Conservation (phyloP, 2,113 vertebrate genomes). For the Balaenoptera acutorostrata region DNA sequence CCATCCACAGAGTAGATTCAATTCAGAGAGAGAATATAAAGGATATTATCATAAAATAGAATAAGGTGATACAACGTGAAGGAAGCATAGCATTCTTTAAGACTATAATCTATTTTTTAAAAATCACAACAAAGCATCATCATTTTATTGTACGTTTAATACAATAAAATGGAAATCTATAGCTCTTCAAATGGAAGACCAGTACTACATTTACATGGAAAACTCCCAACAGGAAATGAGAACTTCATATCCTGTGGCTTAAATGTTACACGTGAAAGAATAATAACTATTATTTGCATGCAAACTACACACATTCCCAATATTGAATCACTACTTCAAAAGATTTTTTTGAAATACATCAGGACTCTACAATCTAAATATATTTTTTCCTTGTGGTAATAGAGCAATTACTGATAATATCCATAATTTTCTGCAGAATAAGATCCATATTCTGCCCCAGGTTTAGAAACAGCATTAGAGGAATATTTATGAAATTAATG, state of each 20-base stretch:
- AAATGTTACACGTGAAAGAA: conserved; percentile 35
- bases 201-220: not conserved
- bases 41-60: not conserved
- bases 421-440: conserved; percentile 54
- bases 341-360: conserved; percentile 32
- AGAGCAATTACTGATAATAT: conserved; percentile 68
- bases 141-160: not conserved
- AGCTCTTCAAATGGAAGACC: not conserved
- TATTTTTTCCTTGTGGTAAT: conserved; percentile 33
- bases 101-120: not conserved
- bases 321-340: conserved; percentile 54
- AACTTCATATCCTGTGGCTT: conserved; percentile 40
- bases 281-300: conserved; percentile 64
- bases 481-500: conserved; percentile 47
- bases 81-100: not conserved
- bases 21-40: not conserved
- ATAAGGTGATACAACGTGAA: not conserved
- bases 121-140: not conserved
- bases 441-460: conserved; percentile 31
- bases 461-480: conserved; percentile 40
- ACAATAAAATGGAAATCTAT: conserved; percentile 16
- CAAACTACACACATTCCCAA: conserved; percentile 56
- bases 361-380: conserved; percentile 34
- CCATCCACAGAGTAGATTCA: not conserved
- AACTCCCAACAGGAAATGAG: conserved; percentile 50